Evolutionary conservation across 2,797 vertebrate genomes (phyloP).

Genomic region (Myotis pilosus): DNA sequence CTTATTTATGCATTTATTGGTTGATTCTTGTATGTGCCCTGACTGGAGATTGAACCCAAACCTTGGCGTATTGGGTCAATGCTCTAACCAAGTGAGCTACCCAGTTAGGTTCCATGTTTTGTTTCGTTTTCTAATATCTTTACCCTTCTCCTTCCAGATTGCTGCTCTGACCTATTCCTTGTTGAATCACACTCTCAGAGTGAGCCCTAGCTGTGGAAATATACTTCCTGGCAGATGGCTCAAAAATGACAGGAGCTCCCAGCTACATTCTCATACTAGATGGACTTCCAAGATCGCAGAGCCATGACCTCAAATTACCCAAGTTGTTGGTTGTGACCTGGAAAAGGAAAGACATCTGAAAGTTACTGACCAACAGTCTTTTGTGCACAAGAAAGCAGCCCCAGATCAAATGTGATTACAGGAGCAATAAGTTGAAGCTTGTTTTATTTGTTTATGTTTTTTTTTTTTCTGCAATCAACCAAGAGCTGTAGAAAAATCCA

Average conservation of each 20-base stretch:
- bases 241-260: neutral
- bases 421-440: neutral
- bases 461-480: neutral
- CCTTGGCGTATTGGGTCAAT: neutral
- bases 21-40: neutral
- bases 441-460: neutral
- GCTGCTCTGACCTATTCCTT: neutral
- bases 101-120: neutral
- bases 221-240: neutral
- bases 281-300: neutral
- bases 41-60: neutral
- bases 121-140: neutral
- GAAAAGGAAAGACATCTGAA: conserved; percentile 34
- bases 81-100: neutral
- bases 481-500: neutral
- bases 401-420: neutral
- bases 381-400: neutral
- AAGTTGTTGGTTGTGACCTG: neutral
- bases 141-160: neutral
- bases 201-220: neutral
- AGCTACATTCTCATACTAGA: neutral
- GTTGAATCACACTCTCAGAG: neutral
- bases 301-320: conserved; percentile 5
- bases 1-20: neutral
- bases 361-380: neutral